These are phyloP conservation scores for Lagopus muta DNA, from an alignment of 2,113 vertebrate genomes.

Conservation along the genomic window DNA sequence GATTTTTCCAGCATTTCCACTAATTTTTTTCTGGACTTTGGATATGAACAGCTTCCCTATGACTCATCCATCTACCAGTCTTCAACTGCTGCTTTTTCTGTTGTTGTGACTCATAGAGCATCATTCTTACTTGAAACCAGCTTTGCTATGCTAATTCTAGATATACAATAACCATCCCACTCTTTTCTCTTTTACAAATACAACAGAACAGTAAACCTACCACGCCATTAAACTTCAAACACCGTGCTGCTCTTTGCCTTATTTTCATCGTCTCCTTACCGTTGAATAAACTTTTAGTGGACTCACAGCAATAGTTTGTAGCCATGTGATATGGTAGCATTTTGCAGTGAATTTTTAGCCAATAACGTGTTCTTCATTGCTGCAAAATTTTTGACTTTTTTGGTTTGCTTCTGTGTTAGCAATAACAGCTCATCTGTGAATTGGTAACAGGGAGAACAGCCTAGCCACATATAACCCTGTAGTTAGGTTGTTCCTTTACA, in stretches of 20 bases:
- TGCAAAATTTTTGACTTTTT: not conserved
- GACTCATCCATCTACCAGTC: not conserved
- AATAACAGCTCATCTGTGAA: not conserved
- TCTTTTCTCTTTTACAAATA: not conserved
- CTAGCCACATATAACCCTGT: not conserved
- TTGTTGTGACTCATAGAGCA: not conserved
- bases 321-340: not conserved
- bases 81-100: not conserved
- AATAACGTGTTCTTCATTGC: not conserved
- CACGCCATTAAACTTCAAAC: not conserved
- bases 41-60: not conserved
- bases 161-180: not conserved
- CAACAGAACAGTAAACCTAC: not conserved
- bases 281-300: not conserved
- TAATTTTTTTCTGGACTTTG: not conserved
- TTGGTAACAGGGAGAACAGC: not conserved
- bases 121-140: not conserved
- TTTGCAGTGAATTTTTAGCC: not conserved
- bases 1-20: not conserved
- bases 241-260: not conserved
- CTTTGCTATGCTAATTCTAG: not conserved
- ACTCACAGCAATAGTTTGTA: not conserved
- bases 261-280: not conserved
- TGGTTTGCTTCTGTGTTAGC: not conserved
- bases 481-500: not conserved